Evolutionary conservation across 2,797 vertebrate species (phyloP), one percentile per base, ranked within the genome.

Genomic region (Rhyacichthys aspro): DNA sequence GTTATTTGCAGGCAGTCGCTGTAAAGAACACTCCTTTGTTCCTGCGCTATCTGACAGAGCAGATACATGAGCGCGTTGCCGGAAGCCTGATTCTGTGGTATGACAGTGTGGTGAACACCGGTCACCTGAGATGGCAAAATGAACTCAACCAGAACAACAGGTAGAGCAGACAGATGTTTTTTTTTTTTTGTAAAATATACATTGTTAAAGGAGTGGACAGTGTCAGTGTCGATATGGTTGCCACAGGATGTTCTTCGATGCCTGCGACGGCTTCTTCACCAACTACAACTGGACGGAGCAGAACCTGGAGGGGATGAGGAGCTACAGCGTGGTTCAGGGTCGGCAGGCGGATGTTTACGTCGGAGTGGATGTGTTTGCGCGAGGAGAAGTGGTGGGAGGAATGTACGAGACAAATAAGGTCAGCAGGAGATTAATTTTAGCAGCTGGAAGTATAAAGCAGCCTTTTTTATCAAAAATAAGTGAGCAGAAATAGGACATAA

Each of bases 201-300:
- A 28, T 28, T 3, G 23, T 28, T 28, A 28, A n/a, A 41, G 38
- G 11, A 41, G 12, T 41, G 38, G 7, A 12, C 7, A 0, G 11
- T 56, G 8, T 38, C 16, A 10, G 28, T 66, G 11, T 43, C 10
- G 47, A 15, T 3, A 7, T 16, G 16, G 0, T 52, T n/a, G 1
- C 11, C 0, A 56, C 73, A 98, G 97, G 69, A 60, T 94, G 32
- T 98, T 96, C 80, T 98, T 98, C 0, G 91, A 95, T 0, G 86
- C 90, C 5, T 98, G 97, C 0, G 95, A 99, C 0, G 96, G 97
- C 42, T 85, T 99, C 52, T 99, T 98, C 75, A 96, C 95, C 62
- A 99, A 99, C 92, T 99, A 99, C 83, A 98, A 98, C 89, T 99
- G 97, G 97, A 92, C 84, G 1, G 93, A 94, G 81, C 78, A 87